Base-by-base conservation (phyloP, 2,888 invertebrate species). In the Apamea monoglypha region DNA sequence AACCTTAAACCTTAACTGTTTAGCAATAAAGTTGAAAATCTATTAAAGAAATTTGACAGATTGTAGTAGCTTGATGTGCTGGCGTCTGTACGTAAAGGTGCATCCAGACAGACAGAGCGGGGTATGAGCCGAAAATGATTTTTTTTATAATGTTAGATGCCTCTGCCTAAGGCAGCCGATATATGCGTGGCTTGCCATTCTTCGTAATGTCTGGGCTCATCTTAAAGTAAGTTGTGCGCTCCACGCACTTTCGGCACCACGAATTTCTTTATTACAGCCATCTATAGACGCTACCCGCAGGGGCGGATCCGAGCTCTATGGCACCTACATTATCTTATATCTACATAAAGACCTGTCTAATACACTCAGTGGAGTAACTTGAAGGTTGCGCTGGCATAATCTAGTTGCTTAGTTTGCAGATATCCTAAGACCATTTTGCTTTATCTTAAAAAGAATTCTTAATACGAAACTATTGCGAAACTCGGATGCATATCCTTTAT, bases 281-380 rank as follows among this genome's bases (percentile, higher is more conserved):
- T 67, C 10, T n/a, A 18, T n/a, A 18, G 1, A 44, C 6, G 10
- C 21, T 29, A 21, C 25, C 14, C 25, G 47, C 8, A 29, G 16
- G 32, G 5, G 5, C 0, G 5, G 0, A 53, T 70, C 18, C 6
- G 0, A 25, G 3, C 16, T 70, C 70, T 70, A 3, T 36, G 21
- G 44, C 61, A 16, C 56, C n/a, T 66, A 70, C 29, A 81, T 69
- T 80, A 82, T 69, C 59, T 81, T 74, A 21, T 29, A 40, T 81
- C n/a, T 53, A n/a, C n/a, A n/a, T n/a, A 32, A 74, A 74, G 74
- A 82, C 64, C 85, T 82, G 82, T 85, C 82, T 68, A 25, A 81
- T 36, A 81, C 86, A 83, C 66, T 56, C 82, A 16, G 61, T 67
- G 29, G 59, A 59, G 72, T 64, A 69, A 68, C 86, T 82, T 29